Base-by-base conservation (phyloP, 2,113 vertebrate genomes). In the Hydrolagus affinis region DNA sequence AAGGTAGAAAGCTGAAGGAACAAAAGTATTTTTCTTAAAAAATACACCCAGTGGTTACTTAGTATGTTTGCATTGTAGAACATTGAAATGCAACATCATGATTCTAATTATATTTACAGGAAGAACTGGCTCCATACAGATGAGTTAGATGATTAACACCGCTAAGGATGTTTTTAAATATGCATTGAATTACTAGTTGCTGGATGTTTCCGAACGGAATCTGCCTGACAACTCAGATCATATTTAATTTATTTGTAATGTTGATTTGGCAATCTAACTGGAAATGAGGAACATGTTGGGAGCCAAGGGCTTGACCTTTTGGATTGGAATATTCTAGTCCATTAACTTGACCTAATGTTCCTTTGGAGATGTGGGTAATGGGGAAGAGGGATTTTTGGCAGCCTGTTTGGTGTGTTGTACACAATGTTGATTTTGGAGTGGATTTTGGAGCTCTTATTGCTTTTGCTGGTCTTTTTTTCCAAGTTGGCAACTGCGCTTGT, bases 341-440 rank as follows among this genome's bases (percentile, higher is more conserved):
- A 64, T 19, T 83, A 64, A 14, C 25, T 78, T 21, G 62, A 68
- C 78, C 8, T n/a, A 2, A 17, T 68, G 32, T 9, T 83, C 6
- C 15, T 6, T 30, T 11, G 15, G 76, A 28, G 44, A 15, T 62
- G 60, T 25, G 59, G 23, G n/a, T n/a, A n/a, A n/a, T n/a, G n/a
- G 77, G 59, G 28, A 64, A 62, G 77, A 12, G 17, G 44, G 25
- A 64, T 80, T 15, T 80, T 80, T 80, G 76, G 76, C 76, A 23
- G 1, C n/a, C 56, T 12, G 21, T 57, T 6, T 62, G 4, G 11
- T 60, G 75, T 12, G 11, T 78, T 78, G 75, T 78, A 57, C 57
- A 80, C 7, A 7, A 57, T 64, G 64, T 32, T 83, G 25, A n/a
- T 28, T 25, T 0, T 80, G 59, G 62, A 83, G 8, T 66, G 10